Evolutionary conservation across 2,113 vertebrate species (phyloP), one percentile per base, ranked within the genome.

Genomic region (Pagrus major): DNA sequence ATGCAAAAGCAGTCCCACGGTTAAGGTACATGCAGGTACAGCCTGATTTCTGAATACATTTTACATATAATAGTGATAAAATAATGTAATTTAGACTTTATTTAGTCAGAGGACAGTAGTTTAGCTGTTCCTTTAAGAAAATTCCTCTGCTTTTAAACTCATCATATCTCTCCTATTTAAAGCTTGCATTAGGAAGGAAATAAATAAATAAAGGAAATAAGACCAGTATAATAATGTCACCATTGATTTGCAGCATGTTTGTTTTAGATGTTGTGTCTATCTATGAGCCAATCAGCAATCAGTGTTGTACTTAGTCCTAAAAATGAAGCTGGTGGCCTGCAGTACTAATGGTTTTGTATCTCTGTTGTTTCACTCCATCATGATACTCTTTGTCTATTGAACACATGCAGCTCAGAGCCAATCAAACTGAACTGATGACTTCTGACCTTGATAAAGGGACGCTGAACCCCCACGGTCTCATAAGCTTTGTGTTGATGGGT

Each of bases 361-460:
- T 64, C 73, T 33, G 73, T 77, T 83, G 80, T 58, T 76, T 70
- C 2, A 51, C n/a, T 66, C 27, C 67, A 83, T 71, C 73, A 77
- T 77, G 71, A 87, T 87, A 82, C 80, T 81, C 76, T 77, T 88
- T 86, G 83, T 89, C 71, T 81, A 49, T 84, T 86, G 55, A 65
- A 77, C 78, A 69, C 61, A 70, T 31, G 16, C 18, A 68, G 84
- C 88, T 75, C 56, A 6, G 44, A 92, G 90, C 86, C 87, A 89
- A 86, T 80, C 87, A 92, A 86, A 81, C 35, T 64, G 56, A 86
- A 92, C 81, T 73, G 90, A 93, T 94, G 93, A 93, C 94, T 91
- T 89, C 21, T 94, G 93, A 95, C 94, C 94, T 94, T 94, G 93
- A 94, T 94, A 94, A 95, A 88, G 89, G 88, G 80, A 89, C 79